A percentile compares a stretch with the other conserved stretches of the same genome.
phyloP scores from a whole-genome alignment of 1,140 invertebrate genomes.

The Pissodes strobi region DNA sequence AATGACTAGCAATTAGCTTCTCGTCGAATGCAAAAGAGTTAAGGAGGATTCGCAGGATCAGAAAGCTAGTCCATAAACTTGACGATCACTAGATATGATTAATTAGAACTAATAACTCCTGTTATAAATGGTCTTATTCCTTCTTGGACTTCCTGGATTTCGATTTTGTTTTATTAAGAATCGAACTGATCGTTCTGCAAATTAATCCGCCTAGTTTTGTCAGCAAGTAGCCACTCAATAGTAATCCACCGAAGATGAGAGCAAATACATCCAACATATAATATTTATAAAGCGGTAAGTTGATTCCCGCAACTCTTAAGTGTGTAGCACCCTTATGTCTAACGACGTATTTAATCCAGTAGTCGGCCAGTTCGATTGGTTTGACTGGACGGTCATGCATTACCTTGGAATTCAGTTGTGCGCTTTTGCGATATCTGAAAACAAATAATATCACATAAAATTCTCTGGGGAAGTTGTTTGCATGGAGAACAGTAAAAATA shows the following conservation, averaged over 20 bases:
- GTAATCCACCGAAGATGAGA: neutral
- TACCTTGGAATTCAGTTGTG: slow-evolving; percentile 57
- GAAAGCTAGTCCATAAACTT: too few relatives aligned
- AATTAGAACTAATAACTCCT: too few relatives aligned
- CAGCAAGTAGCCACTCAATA: neutral
- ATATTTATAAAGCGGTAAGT: slow-evolving; percentile 55
- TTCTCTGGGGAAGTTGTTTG: neutral
- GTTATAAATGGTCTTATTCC: too few relatives aligned
- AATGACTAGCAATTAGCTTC: too few relatives aligned
- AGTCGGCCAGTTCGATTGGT: slow-evolving; percentile 68
- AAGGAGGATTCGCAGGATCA: too few relatives aligned
- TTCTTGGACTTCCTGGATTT: neutral
- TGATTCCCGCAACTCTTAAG: slow-evolving; percentile 56
- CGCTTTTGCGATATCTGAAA: slow-evolving; percentile 48
- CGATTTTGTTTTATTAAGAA: neutral
- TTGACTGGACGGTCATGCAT: slow-evolving; percentile 60
- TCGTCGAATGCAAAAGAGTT: too few relatives aligned
- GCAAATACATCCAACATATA: slow-evolving; percentile 52
- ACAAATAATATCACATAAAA: neutral
- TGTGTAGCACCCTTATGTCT: slow-evolving; percentile 61
- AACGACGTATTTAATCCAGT: slow-evolving; percentile 70
- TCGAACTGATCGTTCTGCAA: too few relatives aligned
- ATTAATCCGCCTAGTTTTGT: neutral
- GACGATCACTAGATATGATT: too few relatives aligned
- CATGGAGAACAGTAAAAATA: too few relatives aligned